Conservation (phyloP, 2,113 vertebrate species). For the Engystomops pustulosus region DNA sequence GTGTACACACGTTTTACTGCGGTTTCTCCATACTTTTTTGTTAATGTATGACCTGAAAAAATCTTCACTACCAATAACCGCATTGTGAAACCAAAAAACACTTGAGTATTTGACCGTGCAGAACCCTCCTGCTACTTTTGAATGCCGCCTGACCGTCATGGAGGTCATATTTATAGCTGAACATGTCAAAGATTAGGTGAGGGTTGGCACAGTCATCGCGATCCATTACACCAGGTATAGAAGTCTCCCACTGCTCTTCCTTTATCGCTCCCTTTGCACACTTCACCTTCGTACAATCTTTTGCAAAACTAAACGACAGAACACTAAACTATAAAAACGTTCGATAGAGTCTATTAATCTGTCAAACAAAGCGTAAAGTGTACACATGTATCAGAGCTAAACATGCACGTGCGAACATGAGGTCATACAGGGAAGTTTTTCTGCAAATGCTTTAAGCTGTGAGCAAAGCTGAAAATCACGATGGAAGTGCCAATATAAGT, state of each 20-base stretch:
- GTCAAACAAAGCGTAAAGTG: neutral
- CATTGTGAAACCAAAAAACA: no score
- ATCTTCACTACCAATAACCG: no score
- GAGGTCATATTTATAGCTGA: conserved; percentile 30
- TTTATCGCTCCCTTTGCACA: neutral
- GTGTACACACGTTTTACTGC: no score
- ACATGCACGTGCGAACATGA: no score
- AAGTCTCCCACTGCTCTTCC: neutral
- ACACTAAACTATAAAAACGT: neutral
- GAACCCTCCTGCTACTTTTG: no score
- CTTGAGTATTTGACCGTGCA: no score
- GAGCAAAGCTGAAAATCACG: neutral
- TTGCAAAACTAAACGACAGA: neutral
- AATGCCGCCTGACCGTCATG: neutral
- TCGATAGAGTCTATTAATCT: neutral
- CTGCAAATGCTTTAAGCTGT: neutral
- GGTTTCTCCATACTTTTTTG: no score
- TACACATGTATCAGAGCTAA: neutral
- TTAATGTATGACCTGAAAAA: no score
- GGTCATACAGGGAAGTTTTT: no score
- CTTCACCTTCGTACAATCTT: neutral
- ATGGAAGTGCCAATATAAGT: neutral
- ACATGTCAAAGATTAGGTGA: conserved; percentile 28
- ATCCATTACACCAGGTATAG: neutral
- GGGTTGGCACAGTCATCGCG: conserved; percentile 22